Percentiles rank a stretch among this genome's conserved stretches.
phyloP scores from a whole-genome alignment of 2,888 invertebrate genomes.

The Ophion costatus region DNA sequence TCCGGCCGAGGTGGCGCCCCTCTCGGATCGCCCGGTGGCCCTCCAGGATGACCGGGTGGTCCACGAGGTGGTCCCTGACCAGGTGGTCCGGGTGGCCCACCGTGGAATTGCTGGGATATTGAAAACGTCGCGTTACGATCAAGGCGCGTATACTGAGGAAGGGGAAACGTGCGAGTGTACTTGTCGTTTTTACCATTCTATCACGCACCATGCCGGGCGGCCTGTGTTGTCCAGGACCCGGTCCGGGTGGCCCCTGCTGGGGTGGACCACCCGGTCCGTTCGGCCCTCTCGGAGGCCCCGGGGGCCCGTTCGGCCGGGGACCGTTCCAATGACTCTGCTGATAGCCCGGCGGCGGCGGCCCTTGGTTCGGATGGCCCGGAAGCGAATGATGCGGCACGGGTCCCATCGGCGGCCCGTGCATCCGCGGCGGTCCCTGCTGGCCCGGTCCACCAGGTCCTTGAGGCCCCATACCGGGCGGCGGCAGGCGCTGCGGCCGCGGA shows the following conservation, averaged over 20 bases:
- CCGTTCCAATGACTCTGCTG: slow-evolving; percentile 87
- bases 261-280: slow-evolving; percentile 87
- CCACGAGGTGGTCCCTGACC: slow-evolving; percentile 84
- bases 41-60: slow-evolving; percentile 85
- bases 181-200: slow-evolving; percentile 58
- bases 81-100: slow-evolving; percentile 85
- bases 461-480: slow-evolving; percentile 84
- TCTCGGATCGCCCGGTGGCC: slow-evolving; percentile 86
- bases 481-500: slow-evolving; percentile 80
- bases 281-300: slow-evolving; percentile 84
- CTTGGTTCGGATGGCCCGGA: slow-evolving; percentile 84
- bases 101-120: slow-evolving; percentile 84
- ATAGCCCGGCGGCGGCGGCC: slow-evolving; percentile 86
- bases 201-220: slow-evolving; percentile 86
- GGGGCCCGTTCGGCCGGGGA: slow-evolving; percentile 85
- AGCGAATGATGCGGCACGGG: slow-evolving; percentile 86
- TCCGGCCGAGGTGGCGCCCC: slow-evolving; percentile 87
- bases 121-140: neutral
- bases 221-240: slow-evolving; percentile 84
- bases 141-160: neutral
- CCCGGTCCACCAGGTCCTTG: slow-evolving; percentile 85
- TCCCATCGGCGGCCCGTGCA: slow-evolving; percentile 85
- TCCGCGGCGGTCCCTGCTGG: slow-evolving; percentile 83
- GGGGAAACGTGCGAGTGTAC: neutral
- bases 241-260: slow-evolving; percentile 86